A percentile compares a stretch with the other conserved stretches of the same genome.
Evolutionary conservation across 2,888 invertebrate genomes (phyloP).

Genomic region (Sphaerophoria rueppellii): DNA sequence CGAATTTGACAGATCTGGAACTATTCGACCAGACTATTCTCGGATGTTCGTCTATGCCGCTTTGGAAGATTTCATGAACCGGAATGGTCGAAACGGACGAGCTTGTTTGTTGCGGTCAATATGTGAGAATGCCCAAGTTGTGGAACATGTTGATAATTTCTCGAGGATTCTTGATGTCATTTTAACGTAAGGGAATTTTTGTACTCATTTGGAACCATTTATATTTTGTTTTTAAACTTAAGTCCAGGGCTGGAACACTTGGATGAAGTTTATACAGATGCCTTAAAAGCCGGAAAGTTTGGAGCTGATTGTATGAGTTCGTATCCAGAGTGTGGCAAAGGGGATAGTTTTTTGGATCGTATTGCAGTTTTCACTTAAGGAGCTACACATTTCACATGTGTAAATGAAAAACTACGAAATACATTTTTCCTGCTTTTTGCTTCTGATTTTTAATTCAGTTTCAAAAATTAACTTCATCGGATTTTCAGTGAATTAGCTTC

Average conservation of each 20-base stretch:
- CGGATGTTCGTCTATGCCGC: constrained; percentile 77
- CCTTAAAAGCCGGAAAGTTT: constrained; percentile 85
- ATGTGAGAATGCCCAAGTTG: constrained; percentile 79
- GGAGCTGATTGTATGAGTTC: constrained; percentile 86
- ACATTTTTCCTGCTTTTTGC: not conserved
- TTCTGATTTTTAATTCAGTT: not conserved
- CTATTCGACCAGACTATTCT: constrained; percentile 76
- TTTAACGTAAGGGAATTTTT: constrained; percentile 76
- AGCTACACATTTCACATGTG: not conserved
- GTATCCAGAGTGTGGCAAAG: constrained; percentile 86
- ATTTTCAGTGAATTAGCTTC: too few relatives aligned
- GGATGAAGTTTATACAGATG: constrained; percentile 84
- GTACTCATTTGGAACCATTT: not conserved
- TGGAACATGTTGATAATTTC: constrained; percentile 57
- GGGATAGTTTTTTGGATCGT: constrained; percentile 74
- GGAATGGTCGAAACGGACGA: constrained; percentile 74
- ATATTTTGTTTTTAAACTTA: not conserved
- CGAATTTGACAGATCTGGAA: constrained; percentile 73
- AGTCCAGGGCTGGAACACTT: constrained; percentile 81
- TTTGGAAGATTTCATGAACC: constrained; percentile 78
- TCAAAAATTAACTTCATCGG: too few relatives aligned
- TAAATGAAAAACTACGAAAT: not conserved
- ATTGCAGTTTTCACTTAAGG: constrained; percentile 4
- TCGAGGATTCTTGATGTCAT: constrained; percentile 77
- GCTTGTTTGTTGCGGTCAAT: constrained; percentile 79